Evolutionary conservation across 2,888 invertebrate species (phyloP).

Genomic region (Euzophera pinguis): DNA sequence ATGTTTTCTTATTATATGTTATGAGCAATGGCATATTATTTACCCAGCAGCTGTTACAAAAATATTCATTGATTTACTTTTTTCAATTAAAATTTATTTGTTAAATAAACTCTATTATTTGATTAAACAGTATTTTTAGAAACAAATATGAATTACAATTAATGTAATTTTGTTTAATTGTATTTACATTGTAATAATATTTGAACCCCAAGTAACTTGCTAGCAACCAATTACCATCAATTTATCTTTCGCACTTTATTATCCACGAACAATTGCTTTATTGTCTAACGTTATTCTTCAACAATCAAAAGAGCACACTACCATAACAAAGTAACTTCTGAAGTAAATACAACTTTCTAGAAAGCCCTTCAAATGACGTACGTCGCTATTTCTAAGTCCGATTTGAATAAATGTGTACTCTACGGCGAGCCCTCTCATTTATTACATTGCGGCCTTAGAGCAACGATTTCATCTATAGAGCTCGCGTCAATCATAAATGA

Average conservation of each 20-base stretch:
- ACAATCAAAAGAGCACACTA: neutral
- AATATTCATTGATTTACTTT: no score
- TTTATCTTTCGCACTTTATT: no score
- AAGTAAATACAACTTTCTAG: slow-evolving; percentile 25
- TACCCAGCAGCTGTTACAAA: neutral
- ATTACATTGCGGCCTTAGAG: slow-evolving; percentile 19
- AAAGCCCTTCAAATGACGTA: slow-evolving; percentile 19
- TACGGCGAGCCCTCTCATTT: slow-evolving; percentile 46
- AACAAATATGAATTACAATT: no score
- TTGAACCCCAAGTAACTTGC: neutral
- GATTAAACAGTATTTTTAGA: no score
- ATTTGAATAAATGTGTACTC: slow-evolving; percentile 51
- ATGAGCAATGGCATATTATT: neutral
- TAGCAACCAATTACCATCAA: neutral
- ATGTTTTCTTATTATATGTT: neutral
- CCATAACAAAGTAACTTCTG: neutral
- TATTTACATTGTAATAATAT: no score
- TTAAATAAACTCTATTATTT: no score
- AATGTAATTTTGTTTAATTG: no score
- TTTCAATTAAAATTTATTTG: no score
- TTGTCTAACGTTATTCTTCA: neutral
- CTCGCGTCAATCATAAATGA: neutral
- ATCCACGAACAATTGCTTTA: neutral
- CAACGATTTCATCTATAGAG: neutral
- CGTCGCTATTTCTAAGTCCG: slow-evolving; percentile 24